Evolutionary conservation across 2,888 invertebrate species (phyloP).

Genomic region (Meandrusa payeni): DNA sequence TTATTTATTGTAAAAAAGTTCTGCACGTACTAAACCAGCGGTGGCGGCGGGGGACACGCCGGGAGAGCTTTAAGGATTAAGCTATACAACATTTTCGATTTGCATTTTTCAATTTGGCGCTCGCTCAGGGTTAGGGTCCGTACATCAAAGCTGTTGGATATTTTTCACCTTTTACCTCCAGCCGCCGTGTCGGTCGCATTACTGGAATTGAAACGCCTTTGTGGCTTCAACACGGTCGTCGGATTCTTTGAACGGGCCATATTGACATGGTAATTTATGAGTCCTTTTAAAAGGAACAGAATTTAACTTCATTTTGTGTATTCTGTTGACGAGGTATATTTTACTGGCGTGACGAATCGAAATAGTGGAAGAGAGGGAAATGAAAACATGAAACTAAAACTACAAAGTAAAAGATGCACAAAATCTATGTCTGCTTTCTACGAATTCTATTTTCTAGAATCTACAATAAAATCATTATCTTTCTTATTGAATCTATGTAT

Average conservation of each 20-base stretch:
- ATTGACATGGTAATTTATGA: constrained; percentile 11
- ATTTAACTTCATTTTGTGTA: no score
- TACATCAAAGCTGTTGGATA: constrained; percentile 11
- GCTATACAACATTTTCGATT: neutral
- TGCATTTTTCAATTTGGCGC: constrained; percentile 6
- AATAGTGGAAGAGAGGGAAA: no score
- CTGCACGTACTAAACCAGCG: no score
- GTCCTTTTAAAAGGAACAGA: neutral
- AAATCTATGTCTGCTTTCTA: neutral
- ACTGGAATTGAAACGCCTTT: constrained; percentile 15
- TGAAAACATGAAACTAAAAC: no score
- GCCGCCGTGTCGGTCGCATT: neutral
- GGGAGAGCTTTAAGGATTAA: no score
- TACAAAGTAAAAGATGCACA: neutral
- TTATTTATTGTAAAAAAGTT: no score
- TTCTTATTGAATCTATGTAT: no score
- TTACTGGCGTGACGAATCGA: neutral
- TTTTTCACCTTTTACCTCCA: constrained; percentile 19
- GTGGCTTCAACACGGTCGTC: constrained; percentile 7
- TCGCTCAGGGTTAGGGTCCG: constrained; percentile 8
- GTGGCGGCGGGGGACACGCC: no score
- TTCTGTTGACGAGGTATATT: neutral
- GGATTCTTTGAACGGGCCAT: constrained; percentile 2
- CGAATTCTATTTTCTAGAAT: neutral
- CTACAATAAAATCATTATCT: no score